These are phyloP conservation scores for Bedellia somnulentella DNA, from an alignment of 2,888 invertebrate species.

Conservation along the genomic window DNA sequence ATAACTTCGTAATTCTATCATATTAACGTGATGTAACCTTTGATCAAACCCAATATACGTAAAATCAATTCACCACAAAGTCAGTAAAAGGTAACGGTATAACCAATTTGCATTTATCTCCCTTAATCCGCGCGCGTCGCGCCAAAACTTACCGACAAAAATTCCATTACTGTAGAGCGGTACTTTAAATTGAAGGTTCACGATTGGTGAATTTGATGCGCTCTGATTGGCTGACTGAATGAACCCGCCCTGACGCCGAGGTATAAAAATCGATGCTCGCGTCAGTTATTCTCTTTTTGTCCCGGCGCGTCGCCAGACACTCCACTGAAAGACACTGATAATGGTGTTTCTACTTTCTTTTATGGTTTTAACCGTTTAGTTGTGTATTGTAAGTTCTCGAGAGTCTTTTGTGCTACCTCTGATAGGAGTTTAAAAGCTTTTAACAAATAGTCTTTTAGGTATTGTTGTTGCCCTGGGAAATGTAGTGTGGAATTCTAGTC, in stretches of 20 bases:
- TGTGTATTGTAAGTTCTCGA: slow-evolving; percentile 43
- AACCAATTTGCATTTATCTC: slow-evolving; percentile 35
- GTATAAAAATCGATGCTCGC: slow-evolving; percentile 57
- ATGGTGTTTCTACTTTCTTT: slow-evolving; percentile 48
- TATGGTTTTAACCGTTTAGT: slow-evolving; percentile 52
- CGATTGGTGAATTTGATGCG: slow-evolving; percentile 52
- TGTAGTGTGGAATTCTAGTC: not conserved
- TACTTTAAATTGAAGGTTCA: slow-evolving; percentile 31
- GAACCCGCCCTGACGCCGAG: slow-evolving; percentile 47
- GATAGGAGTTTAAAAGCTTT: slow-evolving; percentile 27
- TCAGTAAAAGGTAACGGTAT: too few species aligned
- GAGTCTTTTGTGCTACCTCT: slow-evolving; percentile 31
- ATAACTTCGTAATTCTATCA: too few species aligned
- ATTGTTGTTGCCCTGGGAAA: too few species aligned
- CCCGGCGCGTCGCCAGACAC: slow-evolving; percentile 37
- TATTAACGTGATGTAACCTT: too few species aligned
- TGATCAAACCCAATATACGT: too few species aligned
- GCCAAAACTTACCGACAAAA: too few species aligned
- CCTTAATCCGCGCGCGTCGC: slow-evolving; percentile 28
- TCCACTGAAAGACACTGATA: slow-evolving; percentile 34
- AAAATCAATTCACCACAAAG: too few species aligned
- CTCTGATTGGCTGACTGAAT: slow-evolving; percentile 41
- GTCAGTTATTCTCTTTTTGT: slow-evolving; percentile 36
- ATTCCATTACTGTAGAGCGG: slow-evolving; percentile 50
- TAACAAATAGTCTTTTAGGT: slow-evolving; percentile 34